Evolutionary conservation across 2,797 vertebrate species (phyloP), one percentile per base, ranked within the genome.

Genomic region (Gadopsis marmoratus): DNA sequence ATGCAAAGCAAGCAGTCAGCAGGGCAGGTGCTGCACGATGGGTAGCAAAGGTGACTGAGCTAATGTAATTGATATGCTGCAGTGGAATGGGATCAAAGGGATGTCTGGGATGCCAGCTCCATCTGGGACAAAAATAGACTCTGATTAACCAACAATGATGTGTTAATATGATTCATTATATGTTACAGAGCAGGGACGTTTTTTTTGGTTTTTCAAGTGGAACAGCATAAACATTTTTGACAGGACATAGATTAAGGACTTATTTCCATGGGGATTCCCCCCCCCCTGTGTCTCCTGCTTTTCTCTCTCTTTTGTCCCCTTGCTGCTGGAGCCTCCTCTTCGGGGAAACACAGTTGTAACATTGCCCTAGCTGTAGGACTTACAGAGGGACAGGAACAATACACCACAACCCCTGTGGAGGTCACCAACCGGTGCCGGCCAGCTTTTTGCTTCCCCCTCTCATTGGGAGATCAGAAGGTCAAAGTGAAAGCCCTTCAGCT

Each of bases 11-110:
- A 69, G 79, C 80, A 61, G 21, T 26, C 43, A 55, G 16, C 48
- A 23, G 62, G 82, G 63, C 87, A 88, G 87, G 88, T 88, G 90
- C 48, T 72, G 82, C 72, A 62, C 29, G 74, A 75, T 67, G 85
- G 76, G 84, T 78, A 88, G 89, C 81, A 91, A 93, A 93, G 92
- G 91, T 91, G 89, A 83, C 88, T 88, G 89, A 91, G 92, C 88
- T 90, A 82, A 91, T 89, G 93, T 88, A 86, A 93, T 89, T 89
- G 89, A 91, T 93, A 93, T 83, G 87, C 76, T 74, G 67, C 76
- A 43, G 41, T 88, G 87, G 83, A 50, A 78, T 23, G 62, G 86
- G 76, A 90, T 93, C 91, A 93, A 91, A 94, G 85, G 74, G 86
- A 91, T 91, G 82, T 21, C 76, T 88, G 76, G 74, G 78, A 93